Evolutionary conservation across 2,113 vertebrate species (phyloP).

Genomic region (Tragelaphus imberbis): DNA sequence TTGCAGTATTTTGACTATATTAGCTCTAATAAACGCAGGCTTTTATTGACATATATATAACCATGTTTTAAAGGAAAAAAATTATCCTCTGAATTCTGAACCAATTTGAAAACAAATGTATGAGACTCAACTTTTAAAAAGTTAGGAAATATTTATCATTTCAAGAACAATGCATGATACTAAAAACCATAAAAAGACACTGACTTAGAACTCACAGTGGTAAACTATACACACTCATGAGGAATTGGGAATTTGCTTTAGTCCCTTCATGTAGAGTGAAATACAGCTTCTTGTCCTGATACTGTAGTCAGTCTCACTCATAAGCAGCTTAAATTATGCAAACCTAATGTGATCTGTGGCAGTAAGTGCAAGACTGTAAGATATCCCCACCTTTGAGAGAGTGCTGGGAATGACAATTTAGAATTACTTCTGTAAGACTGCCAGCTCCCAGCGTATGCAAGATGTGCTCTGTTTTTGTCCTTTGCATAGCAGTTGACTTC

Average conservation of each 20-base stretch:
- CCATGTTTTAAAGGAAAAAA: background rate
- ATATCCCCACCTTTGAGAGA: background rate
- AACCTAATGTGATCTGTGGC: constrained; percentile 8
- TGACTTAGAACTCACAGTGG: background rate
- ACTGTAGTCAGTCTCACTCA: background rate
- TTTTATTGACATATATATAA: background rate
- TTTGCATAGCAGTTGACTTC: constrained; percentile 64
- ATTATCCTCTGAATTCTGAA: background rate
- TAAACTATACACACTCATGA: background rate
- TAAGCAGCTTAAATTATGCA: constrained; percentile 17
- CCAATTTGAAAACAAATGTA: background rate
- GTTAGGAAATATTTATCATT: background rate
- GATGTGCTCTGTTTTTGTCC: constrained; percentile 10
- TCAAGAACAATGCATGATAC: background rate
- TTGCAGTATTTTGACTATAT: constrained; percentile 9
- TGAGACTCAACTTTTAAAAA: constrained; percentile 11
- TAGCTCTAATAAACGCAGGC: background rate
- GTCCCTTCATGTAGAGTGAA: background rate
- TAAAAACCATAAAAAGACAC: background rate
- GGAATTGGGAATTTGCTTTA: constrained; percentile 19
- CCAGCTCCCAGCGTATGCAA: background rate
- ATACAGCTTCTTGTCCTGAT: constrained; percentile 2
- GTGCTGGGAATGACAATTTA: background rate
- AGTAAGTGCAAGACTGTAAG: background rate
- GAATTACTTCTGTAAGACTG: background rate